Evolutionary conservation across 2,113 vertebrate species (phyloP), one percentile per base, ranked within the genome.

Genomic region (Cinclus cinclus): DNA sequence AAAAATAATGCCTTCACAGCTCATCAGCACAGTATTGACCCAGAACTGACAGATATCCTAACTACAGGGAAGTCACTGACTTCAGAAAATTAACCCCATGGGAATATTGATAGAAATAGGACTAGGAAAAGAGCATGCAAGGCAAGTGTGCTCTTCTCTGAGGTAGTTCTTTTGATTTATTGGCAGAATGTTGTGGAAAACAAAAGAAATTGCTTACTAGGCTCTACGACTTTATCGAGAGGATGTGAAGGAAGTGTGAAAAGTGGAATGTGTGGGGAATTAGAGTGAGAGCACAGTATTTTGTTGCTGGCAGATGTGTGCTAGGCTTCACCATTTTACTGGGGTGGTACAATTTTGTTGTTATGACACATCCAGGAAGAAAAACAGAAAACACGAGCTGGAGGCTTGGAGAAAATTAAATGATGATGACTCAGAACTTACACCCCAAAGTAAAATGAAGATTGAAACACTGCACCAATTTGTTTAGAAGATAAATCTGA

Each of bases 301-400:
- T 88, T 94, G 79, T 55, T 93, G 88, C 83, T 95, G 90, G 86
- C 95, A 96, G 96, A 95, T 97, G 95, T 89, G 79, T 90, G 35
- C 83, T 86, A 70, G 79, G 83, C 80, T 95, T 95, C 78, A 86
- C 95, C 82, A 67, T 93, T 94, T 95, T 77, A 83, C 90, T 70
- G 74, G 78, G 78, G 41, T 88, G 67, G 82, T 93, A 95, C 68
- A 90, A 94, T 80, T 87, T 86, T 85, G 82, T 95, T 96, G 92
- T 94, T 96, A 88, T 95, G 96, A 94, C 94, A 95, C 94, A 97
- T 96, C 44, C 94, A 92, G 94, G 90, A 95, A 95, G 92, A 86
- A 93, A 93, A 95, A 85, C 92, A 93, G 90, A 96, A 97, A 97
- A 97, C 84, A 95, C 16, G 71, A 95, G 75, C 58, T 94, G 74